Evolutionary conservation across 2,888 invertebrate genomes (phyloP), one percentile per base, ranked within the genome.

Genomic region (Cynaeus angustus): DNA sequence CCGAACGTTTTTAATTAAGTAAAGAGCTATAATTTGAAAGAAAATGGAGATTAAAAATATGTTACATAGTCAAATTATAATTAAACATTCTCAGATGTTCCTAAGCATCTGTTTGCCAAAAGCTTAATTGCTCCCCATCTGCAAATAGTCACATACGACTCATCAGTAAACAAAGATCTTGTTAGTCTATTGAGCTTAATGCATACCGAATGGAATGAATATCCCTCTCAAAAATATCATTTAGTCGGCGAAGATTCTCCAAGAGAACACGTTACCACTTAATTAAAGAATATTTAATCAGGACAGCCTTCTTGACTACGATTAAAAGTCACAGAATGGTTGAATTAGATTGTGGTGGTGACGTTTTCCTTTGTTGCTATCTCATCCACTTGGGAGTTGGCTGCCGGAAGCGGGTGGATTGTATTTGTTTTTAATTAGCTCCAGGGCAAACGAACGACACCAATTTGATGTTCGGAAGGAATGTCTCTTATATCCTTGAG

Each of bases 341-440:
- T 16, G 43, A 41, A 41, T 37, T 41, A 13, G 43, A 43, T 7
- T 26, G 28, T 33, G 43, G 56, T 12, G 21, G 30, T 30, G 53
- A 43, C 43, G 52, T 53, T 33, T 46, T 61, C 46, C 59, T 64
- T 59, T 62, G 62, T 53, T 64, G 43, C 50, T 38, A 41, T 53
- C 16, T 21, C 30, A 50, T 9, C 50, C 45, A 59, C 59, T 58
- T 43, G 58, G 58, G 41, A 58, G 37, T 16, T 10, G 38, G 45
- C n/a, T 16, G 30, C 53, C 14, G 30, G 41, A 9, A 53, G 45
- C 43, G 43, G 43, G 28, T 14, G 53, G 64, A 43, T 64, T 64
- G 41, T 64, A 64, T 64, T 64, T 64, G 64, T 53, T 64, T 64
- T 64, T 64, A 64, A 64, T 64, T 64, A 64, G 64, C 64, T 52